Conservation (phyloP, 2,113 vertebrate genomes). For the Indicator maculatus region DNA sequence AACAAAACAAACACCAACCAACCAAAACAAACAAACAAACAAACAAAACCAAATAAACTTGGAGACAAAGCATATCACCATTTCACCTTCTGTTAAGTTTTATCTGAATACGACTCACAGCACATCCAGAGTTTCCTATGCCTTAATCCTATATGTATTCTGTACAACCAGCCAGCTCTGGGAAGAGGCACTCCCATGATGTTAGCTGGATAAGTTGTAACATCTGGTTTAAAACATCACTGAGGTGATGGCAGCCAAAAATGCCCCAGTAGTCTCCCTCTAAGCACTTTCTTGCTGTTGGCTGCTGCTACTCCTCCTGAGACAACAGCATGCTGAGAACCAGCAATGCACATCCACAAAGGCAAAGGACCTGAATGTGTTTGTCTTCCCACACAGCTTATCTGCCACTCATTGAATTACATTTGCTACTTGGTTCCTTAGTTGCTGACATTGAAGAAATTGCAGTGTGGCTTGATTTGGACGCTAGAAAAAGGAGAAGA, state of each 20-base stretch:
- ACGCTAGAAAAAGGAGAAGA: background rate
- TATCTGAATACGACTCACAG: background rate
- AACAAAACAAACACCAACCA: too few species aligned
- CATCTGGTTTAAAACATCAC: background rate
- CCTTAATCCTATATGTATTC: background rate
- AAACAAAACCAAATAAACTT: background rate
- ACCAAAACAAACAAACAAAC: background rate
- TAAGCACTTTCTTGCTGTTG: background rate
- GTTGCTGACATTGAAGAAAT: accelerated
- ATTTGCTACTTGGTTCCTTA: background rate
- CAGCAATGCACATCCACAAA: background rate
- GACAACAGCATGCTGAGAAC: background rate
- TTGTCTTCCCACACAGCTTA: too few species aligned
- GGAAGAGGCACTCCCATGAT: background rate
- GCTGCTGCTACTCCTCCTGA: background rate
- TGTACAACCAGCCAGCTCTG: background rate
- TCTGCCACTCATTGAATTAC: background rate
- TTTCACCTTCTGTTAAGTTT: background rate
- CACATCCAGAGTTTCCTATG: background rate
- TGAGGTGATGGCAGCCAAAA: background rate
- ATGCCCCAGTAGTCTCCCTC: background rate
- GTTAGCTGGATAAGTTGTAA: background rate
- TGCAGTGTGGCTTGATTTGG: accelerated
- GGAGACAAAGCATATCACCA: background rate
- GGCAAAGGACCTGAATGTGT: background rate